Conservation (phyloP, 2,113 vertebrate species). For the Gnathonemus longibarbis region DNA sequence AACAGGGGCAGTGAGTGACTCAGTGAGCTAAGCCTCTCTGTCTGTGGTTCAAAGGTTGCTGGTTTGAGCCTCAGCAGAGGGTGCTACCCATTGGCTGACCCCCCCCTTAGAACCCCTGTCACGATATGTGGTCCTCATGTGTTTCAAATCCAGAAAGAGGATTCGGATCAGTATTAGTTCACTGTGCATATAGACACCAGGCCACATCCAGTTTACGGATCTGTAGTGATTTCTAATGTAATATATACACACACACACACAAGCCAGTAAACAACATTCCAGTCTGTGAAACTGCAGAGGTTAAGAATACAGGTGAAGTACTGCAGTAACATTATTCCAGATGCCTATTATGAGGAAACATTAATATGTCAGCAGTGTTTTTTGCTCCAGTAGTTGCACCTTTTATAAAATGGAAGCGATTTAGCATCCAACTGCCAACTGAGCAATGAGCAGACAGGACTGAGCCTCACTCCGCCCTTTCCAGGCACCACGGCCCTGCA, state of each 20-base stretch:
- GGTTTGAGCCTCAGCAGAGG: too few species aligned
- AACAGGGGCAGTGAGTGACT: too few species aligned
- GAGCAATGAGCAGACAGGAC: background rate
- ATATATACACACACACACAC: background rate
- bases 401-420: background rate
- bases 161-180: too few species aligned
- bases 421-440: background rate
- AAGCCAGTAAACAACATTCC: background rate
- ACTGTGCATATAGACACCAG: too few species aligned
- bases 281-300: background rate
- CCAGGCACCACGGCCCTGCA: conserved; percentile 77
- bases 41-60: too few species aligned
- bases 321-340: background rate
- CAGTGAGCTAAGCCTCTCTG: too few species aligned
- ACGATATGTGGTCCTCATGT: too few species aligned
- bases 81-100: too few species aligned
- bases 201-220: too few species aligned
- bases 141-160: too few species aligned
- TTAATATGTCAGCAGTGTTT: background rate
- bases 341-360: background rate
- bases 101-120: too few species aligned
- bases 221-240: too few species aligned
- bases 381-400: background rate
- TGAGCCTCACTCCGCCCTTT: conserved; percentile 22
- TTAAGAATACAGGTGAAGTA: background rate